Evolutionary conservation across 1,140 invertebrate genomes (phyloP).

Genomic region (Holcopasites calliopsidis): DNA sequence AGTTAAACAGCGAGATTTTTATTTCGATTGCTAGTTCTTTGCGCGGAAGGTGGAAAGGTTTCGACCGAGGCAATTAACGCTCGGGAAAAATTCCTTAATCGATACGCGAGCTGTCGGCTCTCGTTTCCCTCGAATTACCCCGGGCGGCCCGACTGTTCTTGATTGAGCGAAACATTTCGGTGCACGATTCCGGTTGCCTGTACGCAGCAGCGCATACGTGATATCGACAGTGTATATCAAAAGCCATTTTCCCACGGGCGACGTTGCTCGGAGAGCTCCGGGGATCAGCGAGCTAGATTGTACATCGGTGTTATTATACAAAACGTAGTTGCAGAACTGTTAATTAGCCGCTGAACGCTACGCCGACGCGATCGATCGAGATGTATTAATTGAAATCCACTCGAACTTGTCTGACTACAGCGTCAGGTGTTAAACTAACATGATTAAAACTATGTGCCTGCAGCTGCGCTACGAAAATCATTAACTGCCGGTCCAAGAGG

Average conservation of each 20-base stretch:
- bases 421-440: not conserved
- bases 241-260: slow-evolving; percentile 28
- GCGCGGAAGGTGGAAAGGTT: too few species aligned
- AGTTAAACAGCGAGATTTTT: too few species aligned
- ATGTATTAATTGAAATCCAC: slow-evolving; percentile 20
- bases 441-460: not conserved
- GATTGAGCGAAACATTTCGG: slow-evolving; percentile 14
- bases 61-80: too few species aligned
- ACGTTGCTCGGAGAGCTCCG: not conserved
- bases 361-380: not conserved
- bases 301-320: slow-evolving; percentile 14
- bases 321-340: slow-evolving; percentile 7
- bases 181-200: not conserved
- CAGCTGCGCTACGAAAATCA: not conserved
- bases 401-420: not conserved
- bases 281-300: slow-evolving; percentile 8
- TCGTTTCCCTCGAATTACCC: not conserved
- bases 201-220: not conserved
- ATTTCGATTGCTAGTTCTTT: too few species aligned
- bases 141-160: not conserved
- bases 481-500: not conserved
- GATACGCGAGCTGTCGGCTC: too few species aligned
- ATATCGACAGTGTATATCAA: slow-evolving; percentile 39
- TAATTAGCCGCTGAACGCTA: slow-evolving; percentile 18
- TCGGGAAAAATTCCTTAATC: too few species aligned